phyloP scores from a whole-genome alignment of 2,797 vertebrate species.

The Mallotus villosus region DNA sequence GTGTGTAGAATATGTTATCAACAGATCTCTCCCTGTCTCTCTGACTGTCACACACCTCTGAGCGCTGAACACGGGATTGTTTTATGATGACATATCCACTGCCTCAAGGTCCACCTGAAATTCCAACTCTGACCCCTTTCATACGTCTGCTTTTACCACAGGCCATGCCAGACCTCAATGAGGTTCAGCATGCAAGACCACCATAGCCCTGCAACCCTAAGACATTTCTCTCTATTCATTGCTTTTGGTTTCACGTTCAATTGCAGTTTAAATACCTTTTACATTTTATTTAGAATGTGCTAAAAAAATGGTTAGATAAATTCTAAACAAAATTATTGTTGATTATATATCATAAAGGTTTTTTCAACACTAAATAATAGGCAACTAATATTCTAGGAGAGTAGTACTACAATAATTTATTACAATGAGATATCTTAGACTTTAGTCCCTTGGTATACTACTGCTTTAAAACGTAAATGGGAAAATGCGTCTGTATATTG shows the following conservation, averaged over 20 bases:
- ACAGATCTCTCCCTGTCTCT: constrained; percentile 48
- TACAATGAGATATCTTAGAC: background rate
- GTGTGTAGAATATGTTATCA: constrained; percentile 31
- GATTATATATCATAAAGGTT: too few relatives aligned
- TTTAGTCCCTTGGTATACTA: too few relatives aligned
- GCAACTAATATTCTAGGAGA: too few relatives aligned
- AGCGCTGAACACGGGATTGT: constrained; percentile 66
- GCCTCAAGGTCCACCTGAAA: constrained; percentile 82
- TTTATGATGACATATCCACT: constrained; percentile 82
- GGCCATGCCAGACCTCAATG: background rate
- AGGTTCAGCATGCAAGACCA: background rate
- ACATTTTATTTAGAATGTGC: background rate
- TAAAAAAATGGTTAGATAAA: too few relatives aligned
- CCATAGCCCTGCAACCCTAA: background rate
- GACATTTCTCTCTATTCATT: background rate
- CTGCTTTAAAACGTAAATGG: too few relatives aligned
- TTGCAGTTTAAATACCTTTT: background rate
- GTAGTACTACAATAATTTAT: too few relatives aligned
- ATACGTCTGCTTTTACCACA: constrained; percentile 34
- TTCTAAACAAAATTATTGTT: too few relatives aligned
- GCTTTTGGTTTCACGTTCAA: background rate
- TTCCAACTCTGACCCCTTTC: constrained; percentile 73
- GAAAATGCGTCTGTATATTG: too few relatives aligned
- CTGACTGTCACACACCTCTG: constrained; percentile 64
- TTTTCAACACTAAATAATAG: too few relatives aligned